These are phyloP conservation scores for Cyprinodon variegatus DNA, from an alignment of 2,113 vertebrate genomes.

Conservation along the genomic window DNA sequence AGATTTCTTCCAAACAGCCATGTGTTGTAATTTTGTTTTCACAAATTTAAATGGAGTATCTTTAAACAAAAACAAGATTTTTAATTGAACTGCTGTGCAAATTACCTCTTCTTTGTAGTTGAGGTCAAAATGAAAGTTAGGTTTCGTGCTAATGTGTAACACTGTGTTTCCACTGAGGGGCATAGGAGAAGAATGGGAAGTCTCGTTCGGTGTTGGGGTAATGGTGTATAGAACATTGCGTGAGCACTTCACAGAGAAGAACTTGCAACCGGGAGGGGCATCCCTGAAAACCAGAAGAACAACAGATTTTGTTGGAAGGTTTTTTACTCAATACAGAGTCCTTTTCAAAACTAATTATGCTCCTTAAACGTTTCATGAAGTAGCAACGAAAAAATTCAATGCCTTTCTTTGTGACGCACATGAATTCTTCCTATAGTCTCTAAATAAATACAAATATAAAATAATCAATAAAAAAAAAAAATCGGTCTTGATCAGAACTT, in stretches of 20 bases:
- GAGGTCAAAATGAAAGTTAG: slow-evolving; percentile 78
- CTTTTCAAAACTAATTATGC: too few relatives aligned
- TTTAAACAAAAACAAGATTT: too few relatives aligned
- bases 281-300: slow-evolving; percentile 72
- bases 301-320: not conserved
- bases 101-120: slow-evolving; percentile 86
- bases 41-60: too few relatives aligned
- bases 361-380: too few relatives aligned
- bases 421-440: too few relatives aligned
- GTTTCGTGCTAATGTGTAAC: slow-evolving; percentile 82
- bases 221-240: slow-evolving; percentile 79
- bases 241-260: slow-evolving; percentile 85
- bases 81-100: not conserved
- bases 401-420: too few relatives aligned
- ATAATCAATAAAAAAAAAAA: too few relatives aligned
- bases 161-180: slow-evolving; percentile 71
- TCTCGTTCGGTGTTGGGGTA: slow-evolving; percentile 1
- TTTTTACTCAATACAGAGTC: not conserved
- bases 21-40: too few relatives aligned
- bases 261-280: slow-evolving; percentile 79
- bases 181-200: slow-evolving; percentile 55
- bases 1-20: too few relatives aligned
- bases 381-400: too few relatives aligned
- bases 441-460: too few relatives aligned
- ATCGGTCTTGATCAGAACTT: too few relatives aligned